Percentiles rank a stretch among this genome's conserved stretches.
Evolutionary conservation across 2,888 invertebrate genomes (phyloP).

Genomic region (Lithophane ornitopus): DNA sequence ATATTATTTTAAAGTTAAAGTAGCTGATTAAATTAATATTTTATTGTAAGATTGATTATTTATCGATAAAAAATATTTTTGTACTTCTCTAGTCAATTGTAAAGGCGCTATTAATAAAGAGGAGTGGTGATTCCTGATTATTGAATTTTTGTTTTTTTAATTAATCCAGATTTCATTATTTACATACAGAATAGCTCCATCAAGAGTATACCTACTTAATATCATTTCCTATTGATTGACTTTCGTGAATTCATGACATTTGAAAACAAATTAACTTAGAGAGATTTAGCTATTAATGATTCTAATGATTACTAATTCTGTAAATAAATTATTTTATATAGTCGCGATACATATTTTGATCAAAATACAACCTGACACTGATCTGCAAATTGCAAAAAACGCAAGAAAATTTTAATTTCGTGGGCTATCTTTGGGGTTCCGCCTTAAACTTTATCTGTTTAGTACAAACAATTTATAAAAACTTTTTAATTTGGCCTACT

Average conservation of each 20-base stretch:
- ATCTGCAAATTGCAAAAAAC: too few species aligned
- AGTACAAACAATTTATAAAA: background rate
- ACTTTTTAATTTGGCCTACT: background rate
- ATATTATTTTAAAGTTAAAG: conserved; percentile 42
- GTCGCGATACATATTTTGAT: too few species aligned
- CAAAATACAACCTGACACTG: too few species aligned
- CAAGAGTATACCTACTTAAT: background rate
- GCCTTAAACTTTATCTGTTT: background rate
- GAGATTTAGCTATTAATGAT: too few species aligned
- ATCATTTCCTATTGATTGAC: too few species aligned
- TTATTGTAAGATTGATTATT: conserved; percentile 81
- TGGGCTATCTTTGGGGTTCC: too few species aligned
- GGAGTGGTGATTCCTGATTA: conserved; percentile 80
- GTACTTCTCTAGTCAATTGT: conserved; percentile 86
- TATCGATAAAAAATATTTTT: conserved; percentile 73
- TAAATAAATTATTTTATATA: too few species aligned
- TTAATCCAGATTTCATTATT: background rate
- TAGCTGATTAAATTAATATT: conserved; percentile 34
- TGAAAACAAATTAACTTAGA: too few species aligned
- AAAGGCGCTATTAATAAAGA: conserved; percentile 85
- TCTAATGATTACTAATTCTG: too few species aligned
- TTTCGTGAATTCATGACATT: too few species aligned
- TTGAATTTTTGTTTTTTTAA: conserved; percentile 52
- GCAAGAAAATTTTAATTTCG: too few species aligned
- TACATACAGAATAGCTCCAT: background rate